phyloP scores from a whole-genome alignment of 2,113 vertebrate genomes.

The Octodon degus region DNA sequence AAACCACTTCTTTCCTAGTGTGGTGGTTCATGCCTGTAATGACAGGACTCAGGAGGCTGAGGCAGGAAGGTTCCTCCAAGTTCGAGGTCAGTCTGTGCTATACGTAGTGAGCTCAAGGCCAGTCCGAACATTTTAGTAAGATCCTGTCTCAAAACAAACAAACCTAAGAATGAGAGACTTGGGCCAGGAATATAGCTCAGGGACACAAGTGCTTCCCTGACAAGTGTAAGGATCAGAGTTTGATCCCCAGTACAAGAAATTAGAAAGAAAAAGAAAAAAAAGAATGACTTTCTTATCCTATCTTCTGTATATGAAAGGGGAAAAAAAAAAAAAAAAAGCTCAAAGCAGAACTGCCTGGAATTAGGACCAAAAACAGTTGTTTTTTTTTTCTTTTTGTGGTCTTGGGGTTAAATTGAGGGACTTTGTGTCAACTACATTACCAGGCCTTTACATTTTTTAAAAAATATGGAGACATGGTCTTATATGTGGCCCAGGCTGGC shows the following conservation, averaged over 20 bases:
- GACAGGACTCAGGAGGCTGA: not conserved
- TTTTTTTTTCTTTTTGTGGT: not conserved
- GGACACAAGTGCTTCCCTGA: no score
- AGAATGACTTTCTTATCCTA: constrained; percentile 36
- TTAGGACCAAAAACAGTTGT: not conserved
- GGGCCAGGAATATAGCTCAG: no score
- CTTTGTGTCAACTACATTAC: not conserved
- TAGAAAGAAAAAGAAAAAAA: not conserved
- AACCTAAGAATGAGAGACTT: not conserved
- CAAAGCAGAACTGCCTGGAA: not conserved
- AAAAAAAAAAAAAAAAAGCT: not conserved
- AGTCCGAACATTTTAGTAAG: not conserved
- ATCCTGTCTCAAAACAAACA: not conserved
- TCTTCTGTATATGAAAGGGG: not conserved
- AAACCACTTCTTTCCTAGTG: not conserved
- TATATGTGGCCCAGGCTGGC: not conserved
- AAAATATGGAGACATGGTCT: not conserved
- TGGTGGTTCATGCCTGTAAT: not conserved
- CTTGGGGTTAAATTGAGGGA: not conserved
- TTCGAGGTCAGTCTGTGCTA: not conserved
- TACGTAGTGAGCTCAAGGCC: not conserved
- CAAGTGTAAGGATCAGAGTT: no score
- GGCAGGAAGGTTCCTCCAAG: not conserved
- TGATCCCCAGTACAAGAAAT: no score
- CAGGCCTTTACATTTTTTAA: not conserved